Evolutionary conservation across 2,888 invertebrate genomes (phyloP).

Genomic region (Dryadula phaetusa): DNA sequence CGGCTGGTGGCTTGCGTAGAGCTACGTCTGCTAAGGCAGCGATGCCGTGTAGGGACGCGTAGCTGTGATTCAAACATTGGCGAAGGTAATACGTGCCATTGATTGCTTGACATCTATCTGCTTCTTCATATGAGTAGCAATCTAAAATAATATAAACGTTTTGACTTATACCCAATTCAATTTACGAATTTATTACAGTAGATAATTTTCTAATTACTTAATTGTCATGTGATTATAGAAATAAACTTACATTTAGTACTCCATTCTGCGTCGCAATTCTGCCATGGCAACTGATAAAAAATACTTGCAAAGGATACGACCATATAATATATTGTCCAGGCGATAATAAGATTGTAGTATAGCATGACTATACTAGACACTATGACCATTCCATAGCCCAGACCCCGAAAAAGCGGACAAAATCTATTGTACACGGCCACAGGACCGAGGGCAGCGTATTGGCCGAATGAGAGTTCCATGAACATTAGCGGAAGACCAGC

Average conservation of each 20-base stretch:
- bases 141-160: constrained; percentile 69
- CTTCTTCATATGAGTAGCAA: constrained; percentile 88
- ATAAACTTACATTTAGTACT: constrained; percentile 85
- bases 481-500: constrained; percentile 93
- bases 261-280: constrained; percentile 88
- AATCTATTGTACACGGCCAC: constrained; percentile 92
- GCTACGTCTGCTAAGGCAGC: constrained; percentile 81
- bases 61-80: constrained; percentile 85
- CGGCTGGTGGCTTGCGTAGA: constrained; percentile 87
- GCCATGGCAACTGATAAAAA: constrained; percentile 88
- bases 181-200: neutral
- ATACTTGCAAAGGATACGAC: constrained; percentile 85
- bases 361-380: constrained; percentile 90
- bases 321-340: constrained; percentile 92
- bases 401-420: constrained; percentile 89
- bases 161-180: neutral
- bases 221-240: neutral
- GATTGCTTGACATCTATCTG: constrained; percentile 83
- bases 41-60: constrained; percentile 82
- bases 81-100: constrained; percentile 87
- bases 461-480: constrained; percentile 93
- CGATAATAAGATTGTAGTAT: constrained; percentile 90
- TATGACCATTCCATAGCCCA: constrained; percentile 90
- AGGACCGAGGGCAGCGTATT: constrained; percentile 91
- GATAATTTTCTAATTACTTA: neutral